Evolutionary conservation across 2,797 vertebrate genomes (phyloP), one percentile per base, ranked within the genome.

Genomic region (Sebastes baramenuke): DNA sequence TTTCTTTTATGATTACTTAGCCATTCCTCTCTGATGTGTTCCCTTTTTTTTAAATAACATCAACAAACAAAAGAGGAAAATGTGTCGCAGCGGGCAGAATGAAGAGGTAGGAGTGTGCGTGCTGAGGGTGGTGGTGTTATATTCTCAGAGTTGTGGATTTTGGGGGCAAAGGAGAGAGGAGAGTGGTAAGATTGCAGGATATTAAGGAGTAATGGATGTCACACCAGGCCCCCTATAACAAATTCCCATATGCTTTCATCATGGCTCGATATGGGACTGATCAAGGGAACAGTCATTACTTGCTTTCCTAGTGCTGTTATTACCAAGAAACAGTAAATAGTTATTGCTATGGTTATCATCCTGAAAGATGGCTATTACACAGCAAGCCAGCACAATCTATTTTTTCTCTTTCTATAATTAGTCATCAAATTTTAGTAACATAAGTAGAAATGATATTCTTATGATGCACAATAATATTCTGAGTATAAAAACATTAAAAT

Each of bases 201-300:
- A 93, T 94, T 93, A 94, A 86, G 83, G 84, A 90, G 92, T 93
- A 90, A 94, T 90, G 87, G 94, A 91, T 89, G 91, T 94, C 89
- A 95, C 87, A 89, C 80, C 84, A 86, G 86, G 85, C 82, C 83
- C 80, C 81, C 84, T 80, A 72, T 88, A 88, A 89, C 82, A 91
- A 85, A 94, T 92, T 93, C 90, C 87, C 87, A 89, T 82, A 85
- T 87, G 93, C 94, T 95, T 95, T 95, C 92, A 95, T 95, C 94
- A 91, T 78, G 74, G 87, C 87, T 92, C 67, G 42, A 92, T 91
- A 85, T 88, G 75, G 91, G 87, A 79, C 92, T 95, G 94, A 95
- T 95, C 91, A 94, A 94, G 90, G 92, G 93, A 94, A 89, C 71
- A 83, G 88, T 93, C 88, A 94, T 94, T 94, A 94, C 88, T 83